These are phyloP conservation scores for Hipparchia semele DNA, from an alignment of 2,888 invertebrate genomes.

Conservation along the genomic window DNA sequence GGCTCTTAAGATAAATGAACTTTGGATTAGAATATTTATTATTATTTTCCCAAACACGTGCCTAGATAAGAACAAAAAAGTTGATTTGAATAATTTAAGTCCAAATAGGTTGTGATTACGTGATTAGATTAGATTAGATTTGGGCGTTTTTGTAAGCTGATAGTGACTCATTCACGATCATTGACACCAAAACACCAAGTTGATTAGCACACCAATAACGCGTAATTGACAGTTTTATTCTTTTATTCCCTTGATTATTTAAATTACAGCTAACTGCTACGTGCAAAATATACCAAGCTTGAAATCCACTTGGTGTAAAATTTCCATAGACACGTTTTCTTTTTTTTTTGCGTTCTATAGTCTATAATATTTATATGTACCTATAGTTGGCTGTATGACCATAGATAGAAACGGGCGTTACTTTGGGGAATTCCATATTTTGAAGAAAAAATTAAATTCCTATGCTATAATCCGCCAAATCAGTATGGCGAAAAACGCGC, in stretches of 20 bases:
- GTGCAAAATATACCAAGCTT: slow-evolving; percentile 3
- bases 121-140: slow-evolving; percentile 19
- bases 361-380: too few species aligned
- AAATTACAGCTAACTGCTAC: slow-evolving; percentile 1
- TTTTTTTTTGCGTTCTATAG: not conserved
- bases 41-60: not conserved
- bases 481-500: too few species aligned
- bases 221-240: slow-evolving; percentile 6
- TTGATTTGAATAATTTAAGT: not conserved
- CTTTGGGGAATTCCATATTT: too few species aligned
- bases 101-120: slow-evolving; percentile 8
- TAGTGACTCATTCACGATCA: slow-evolving; percentile 9
- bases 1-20: too few species aligned
- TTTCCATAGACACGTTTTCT: not conserved
- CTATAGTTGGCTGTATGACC: too few species aligned
- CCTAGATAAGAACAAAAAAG: slow-evolving; percentile 5
- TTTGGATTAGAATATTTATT: too few species aligned
- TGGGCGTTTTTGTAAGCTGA: slow-evolving; percentile 1
- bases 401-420: too few species aligned
- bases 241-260: not conserved
- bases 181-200: not conserved
- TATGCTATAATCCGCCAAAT: too few species aligned
- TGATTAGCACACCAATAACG: too few species aligned
- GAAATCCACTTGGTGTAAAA: not conserved
- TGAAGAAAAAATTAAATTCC: too few species aligned